Evolutionary conservation across 2,113 vertebrate species (phyloP).

Genomic region (Myocastor coypus): DNA sequence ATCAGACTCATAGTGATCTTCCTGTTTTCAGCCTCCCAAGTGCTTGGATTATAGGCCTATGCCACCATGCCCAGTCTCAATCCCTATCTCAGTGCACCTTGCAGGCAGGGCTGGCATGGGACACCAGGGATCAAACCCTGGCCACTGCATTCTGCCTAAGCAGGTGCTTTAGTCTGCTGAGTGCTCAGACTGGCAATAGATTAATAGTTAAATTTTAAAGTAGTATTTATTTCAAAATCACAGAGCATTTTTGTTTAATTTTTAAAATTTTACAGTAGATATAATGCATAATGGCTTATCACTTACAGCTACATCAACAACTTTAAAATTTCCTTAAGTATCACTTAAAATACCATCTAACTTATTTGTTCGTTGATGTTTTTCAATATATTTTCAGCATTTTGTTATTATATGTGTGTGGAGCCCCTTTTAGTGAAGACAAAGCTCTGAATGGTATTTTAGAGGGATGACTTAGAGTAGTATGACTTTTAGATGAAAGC

Average conservation of each 20-base stretch:
- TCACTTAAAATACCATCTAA: background rate
- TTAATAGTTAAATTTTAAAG: background rate
- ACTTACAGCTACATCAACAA: background rate
- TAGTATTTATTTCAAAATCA: background rate
- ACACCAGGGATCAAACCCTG: too few relatives aligned
- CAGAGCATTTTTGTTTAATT: background rate
- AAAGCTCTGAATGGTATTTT: background rate
- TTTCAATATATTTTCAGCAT: background rate
- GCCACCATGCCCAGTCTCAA: too few relatives aligned
- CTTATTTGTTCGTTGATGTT: background rate
- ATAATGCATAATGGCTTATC: background rate
- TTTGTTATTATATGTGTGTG: background rate
- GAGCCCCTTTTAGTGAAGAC: background rate
- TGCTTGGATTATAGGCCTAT: too few relatives aligned
- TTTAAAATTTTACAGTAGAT: background rate
- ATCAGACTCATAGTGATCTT: too few relatives aligned
- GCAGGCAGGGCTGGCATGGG: too few relatives aligned
- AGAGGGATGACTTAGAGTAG: background rate
- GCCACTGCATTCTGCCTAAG: too few relatives aligned
- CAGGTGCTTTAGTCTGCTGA: too few relatives aligned
- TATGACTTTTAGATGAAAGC: background rate
- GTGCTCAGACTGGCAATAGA: background rate
- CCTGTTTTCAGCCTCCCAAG: too few relatives aligned
- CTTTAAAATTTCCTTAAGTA: constrained; percentile 2
- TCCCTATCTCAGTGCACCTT: too few relatives aligned